Percentiles rank a stretch among this genome's conserved stretches.
phyloP scores from a whole-genome alignment of 30 jellyfish, hydroid and myxozoan species.

The Phacellophora camtschatica region DNA sequence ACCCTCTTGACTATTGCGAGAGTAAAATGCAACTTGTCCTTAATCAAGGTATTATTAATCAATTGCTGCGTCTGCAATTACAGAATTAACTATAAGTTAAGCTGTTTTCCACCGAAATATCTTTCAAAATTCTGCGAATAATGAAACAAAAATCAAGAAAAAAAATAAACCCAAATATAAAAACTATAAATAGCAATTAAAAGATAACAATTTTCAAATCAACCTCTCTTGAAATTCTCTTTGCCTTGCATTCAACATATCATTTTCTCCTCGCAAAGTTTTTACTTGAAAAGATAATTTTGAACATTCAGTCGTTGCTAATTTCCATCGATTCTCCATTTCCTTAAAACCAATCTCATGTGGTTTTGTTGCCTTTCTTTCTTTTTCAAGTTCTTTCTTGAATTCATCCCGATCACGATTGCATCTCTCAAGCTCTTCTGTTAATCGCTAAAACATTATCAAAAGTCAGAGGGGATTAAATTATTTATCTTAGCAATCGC shows the following conservation, averaged over 20 bases:
- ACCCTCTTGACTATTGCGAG: too few relatives aligned
- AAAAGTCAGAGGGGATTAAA: too few relatives aligned
- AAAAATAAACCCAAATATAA: background rate
- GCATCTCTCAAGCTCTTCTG: conserved; percentile 63
- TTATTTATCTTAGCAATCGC: too few relatives aligned
- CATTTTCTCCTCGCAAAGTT: conserved; percentile 86
- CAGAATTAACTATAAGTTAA: too few relatives aligned
- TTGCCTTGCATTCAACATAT: conserved; percentile 70
- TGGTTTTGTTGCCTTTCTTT: conserved; percentile 10
- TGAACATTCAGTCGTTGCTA: conserved; percentile 77
- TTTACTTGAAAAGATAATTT: conserved; percentile 74
- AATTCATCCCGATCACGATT: conserved; percentile 29
- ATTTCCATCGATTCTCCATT: conserved; percentile 71
- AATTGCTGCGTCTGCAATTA: too few relatives aligned
- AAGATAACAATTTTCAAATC: background rate
- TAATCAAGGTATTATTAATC: too few relatives aligned
- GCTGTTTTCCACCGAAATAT: too few relatives aligned
- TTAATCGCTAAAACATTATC: conserved; percentile 28
- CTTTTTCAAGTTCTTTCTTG: conserved; percentile 39
- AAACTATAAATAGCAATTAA: background rate
- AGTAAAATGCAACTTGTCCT: too few relatives aligned
- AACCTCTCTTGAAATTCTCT: conserved; percentile 85
- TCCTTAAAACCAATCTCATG: conserved; percentile 60
- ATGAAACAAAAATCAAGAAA: background rate
- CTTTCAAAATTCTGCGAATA: too few relatives aligned